phyloP scores from a whole-genome alignment of 2,797 vertebrate genomes.

The Chaenodraco wilsoni region DNA sequence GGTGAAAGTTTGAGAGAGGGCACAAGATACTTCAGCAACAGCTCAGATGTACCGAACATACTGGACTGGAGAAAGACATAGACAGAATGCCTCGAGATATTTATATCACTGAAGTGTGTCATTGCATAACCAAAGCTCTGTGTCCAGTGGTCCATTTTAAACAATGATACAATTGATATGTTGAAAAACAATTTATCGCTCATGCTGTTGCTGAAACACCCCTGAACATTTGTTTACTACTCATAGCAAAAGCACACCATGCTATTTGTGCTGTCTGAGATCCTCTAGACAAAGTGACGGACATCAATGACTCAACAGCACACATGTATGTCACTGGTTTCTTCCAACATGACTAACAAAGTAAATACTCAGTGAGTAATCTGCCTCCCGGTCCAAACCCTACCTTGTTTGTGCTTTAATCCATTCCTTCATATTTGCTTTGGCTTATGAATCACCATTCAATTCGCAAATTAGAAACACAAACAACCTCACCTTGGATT shows the following conservation, averaged over 20 bases:
- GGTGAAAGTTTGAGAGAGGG: conserved; percentile 62
- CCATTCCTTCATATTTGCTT: neutral
- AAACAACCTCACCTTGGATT: neutral
- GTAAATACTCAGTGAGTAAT: neutral
- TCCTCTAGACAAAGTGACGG: neutral
- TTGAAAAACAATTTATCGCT: neutral
- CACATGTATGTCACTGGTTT: neutral
- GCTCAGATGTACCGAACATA: conserved; percentile 5
- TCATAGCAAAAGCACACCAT: neutral
- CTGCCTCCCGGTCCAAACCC: no score
- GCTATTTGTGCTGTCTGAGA: neutral
- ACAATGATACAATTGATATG: neutral
- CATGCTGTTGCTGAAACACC: neutral
- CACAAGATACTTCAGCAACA: neutral
- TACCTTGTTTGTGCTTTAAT: neutral
- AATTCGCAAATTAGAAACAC: neutral
- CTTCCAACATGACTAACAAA: neutral
- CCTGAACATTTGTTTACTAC: neutral
- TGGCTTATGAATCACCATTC: neutral
- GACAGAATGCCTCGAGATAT: neutral
- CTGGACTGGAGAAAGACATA: neutral
- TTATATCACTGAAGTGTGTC: neutral
- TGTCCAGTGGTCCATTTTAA: neutral
- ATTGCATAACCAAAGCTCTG: conserved; percentile 2
- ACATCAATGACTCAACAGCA: neutral